These are phyloP conservation scores for Dendrolimus pini DNA, from an alignment of 2,888 invertebrate species.

Conservation along the genomic window DNA sequence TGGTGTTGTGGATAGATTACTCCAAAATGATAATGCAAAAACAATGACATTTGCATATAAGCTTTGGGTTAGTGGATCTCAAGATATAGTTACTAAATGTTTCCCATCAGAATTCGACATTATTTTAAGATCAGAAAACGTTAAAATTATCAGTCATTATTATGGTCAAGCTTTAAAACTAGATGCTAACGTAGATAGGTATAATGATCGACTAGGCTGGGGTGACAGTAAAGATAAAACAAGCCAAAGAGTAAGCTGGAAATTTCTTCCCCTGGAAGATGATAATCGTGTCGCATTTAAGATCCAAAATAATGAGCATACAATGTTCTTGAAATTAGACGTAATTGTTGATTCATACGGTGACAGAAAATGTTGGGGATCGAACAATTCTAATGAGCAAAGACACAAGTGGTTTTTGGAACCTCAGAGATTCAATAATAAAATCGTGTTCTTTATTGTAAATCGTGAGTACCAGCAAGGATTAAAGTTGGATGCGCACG, in stretches of 20 bases:
- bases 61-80: conserved; percentile 1
- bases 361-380: conserved; percentile 1
- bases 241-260: conserved; percentile 4
- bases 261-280: conserved; percentile 1
- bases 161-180: conserved; percentile 2
- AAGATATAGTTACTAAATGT: conserved; percentile 2
- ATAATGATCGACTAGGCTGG: background rate
- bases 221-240: conserved; percentile 2
- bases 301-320: conserved; percentile 1
- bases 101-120: conserved; percentile 5
- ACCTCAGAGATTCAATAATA: background rate
- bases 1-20: conserved; percentile 18
- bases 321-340: conserved; percentile 4
- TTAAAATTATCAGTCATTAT: background rate
- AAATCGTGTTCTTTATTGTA: conserved; percentile 3
- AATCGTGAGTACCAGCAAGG: conserved; percentile 2
- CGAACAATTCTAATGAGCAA: background rate
- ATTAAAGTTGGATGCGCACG: conserved; percentile 2
- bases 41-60: conserved; percentile 6
- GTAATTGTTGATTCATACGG: background rate
- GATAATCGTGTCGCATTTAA: conserved; percentile 1
- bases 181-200: background rate
- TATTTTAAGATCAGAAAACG: background rate
- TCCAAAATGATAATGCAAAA: conserved; percentile 11
- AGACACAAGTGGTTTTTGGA: conserved; percentile 4